Evolutionary conservation across 53 echinoderm and acorn worm species (phyloP), one percentile per base, ranked within the genome.

Genomic region (Zoroaster sp.): DNA sequence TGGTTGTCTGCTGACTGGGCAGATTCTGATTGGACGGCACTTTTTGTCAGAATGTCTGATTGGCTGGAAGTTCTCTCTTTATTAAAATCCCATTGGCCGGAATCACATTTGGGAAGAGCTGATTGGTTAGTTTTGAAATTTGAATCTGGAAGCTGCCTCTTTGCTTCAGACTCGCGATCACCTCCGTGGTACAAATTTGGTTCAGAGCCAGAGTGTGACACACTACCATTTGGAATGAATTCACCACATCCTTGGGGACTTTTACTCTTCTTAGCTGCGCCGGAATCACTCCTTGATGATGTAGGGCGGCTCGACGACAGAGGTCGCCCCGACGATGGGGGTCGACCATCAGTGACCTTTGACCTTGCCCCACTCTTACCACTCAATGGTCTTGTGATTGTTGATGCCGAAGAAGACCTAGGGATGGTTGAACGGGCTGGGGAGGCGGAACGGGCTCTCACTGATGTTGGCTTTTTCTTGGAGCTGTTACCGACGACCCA

Each of bases 361-460:
- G 69, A 75, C 49, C 31, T 40, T 11, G 55, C 44, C 6, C 91
- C 77, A 11, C 32, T 32, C 63, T 76, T 75, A 4, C 89, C 93
- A 79, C 80, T 80, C 15, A 33, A 35, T 14, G 74, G 66, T 55
- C 78, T 80, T 6, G 45, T 18, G 55, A 45, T 76, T 70, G 9
- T 85, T 49, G 33, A 6, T 70, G 70, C 85, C 4, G 25, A 49
- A 8, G 38, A 35, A 42, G 85, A 31, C 18, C 35, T 45, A 18
- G 47, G 31, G 37, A 18, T 41, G 35, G 31, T 51, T 11, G 74
- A 74, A 20, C 91, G 65, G 42, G 94, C 83, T 63, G 94, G 91
- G 21, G 94, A 92, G n/a, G 94, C 91, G 73, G 94, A 92, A 31
- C 89, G 44, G 9, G 91, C 54, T 30, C 91, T 72, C 31, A 92